phyloP scores from a whole-genome alignment of 2,797 vertebrate species.

The Cephalopachus bancanus region DNA sequence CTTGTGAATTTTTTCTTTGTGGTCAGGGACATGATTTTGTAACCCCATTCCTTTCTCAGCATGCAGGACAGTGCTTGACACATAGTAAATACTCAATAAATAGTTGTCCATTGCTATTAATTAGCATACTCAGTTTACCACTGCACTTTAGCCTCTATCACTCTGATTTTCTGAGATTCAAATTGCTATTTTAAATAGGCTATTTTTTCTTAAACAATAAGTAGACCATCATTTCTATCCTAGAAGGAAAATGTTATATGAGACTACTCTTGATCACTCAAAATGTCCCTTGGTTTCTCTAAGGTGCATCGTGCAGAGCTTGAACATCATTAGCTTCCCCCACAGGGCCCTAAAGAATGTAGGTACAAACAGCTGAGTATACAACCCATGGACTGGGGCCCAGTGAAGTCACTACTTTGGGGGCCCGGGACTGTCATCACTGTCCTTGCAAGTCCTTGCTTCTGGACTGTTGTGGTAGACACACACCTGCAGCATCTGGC shows the following conservation, averaged over 20 bases:
- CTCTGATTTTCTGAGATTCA: slow-evolving; percentile 23
- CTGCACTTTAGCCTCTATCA: neutral
- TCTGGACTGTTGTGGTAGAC: neutral
- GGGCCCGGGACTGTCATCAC: slow-evolving; percentile 71
- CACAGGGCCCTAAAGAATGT: neutral
- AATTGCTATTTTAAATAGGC: neutral
- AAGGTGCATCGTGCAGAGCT: neutral
- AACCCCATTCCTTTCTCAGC: neutral
- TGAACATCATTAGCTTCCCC: neutral
- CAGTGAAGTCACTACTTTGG: slow-evolving; percentile 73
- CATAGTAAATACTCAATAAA: neutral
- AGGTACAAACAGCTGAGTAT: slow-evolving; percentile 67
- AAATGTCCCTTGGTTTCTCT: neutral
- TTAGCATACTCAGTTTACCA: neutral
- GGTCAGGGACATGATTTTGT: neutral
- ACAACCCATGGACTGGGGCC: slow-evolving; percentile 42
- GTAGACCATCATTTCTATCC: neutral
- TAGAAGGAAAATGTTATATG: slow-evolving; percentile 18
- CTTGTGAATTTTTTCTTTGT: neutral
- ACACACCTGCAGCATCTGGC: slow-evolving; percentile 67
- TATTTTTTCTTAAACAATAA: slow-evolving; percentile 1
- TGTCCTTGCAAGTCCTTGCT: slow-evolving; percentile 52
- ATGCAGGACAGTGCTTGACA: neutral
- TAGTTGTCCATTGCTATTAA: neutral
- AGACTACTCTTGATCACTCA: slow-evolving; percentile 18